These are phyloP conservation scores for Bombus pascuorum DNA, from an alignment of 1,140 invertebrate genomes.

Conservation along the genomic window DNA sequence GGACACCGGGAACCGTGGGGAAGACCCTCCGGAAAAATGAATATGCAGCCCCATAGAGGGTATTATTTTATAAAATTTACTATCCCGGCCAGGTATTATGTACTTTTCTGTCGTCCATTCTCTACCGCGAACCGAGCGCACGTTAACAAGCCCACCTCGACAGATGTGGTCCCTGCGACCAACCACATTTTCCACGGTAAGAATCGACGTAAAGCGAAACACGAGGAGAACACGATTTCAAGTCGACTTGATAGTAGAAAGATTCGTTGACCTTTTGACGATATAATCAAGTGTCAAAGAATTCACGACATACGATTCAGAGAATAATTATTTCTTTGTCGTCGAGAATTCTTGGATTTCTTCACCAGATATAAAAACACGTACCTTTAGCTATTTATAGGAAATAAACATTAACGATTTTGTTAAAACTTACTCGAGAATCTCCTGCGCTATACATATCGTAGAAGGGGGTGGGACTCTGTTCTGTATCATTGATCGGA, in stretches of 20 bases:
- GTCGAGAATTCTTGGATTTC: not conserved
- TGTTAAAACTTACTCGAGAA: too few species aligned
- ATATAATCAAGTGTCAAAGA: not conserved
- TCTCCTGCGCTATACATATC: too few species aligned
- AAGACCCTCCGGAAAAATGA: slow-evolving; percentile 78
- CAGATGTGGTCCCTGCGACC: not conserved
- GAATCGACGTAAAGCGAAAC: not conserved
- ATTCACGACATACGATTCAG: not conserved
- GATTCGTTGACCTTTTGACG: too few species aligned
- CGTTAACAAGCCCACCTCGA: slow-evolving; percentile 16
- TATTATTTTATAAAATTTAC: slow-evolving; percentile 79
- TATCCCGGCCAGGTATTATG: slow-evolving; percentile 65
- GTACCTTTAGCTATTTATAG: not conserved
- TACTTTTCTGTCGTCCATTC: slow-evolving; percentile 50
- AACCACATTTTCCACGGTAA: not conserved
- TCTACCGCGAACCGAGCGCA: slow-evolving; percentile 13
- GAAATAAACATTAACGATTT: too few species aligned
- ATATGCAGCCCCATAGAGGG: slow-evolving; percentile 73
- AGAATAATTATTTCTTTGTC: not conserved
- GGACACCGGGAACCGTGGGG: slow-evolving; percentile 49
- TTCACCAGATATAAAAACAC: too few species aligned
- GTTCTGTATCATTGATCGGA: too few species aligned
- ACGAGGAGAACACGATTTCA: not conserved
- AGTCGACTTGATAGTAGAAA: too few species aligned
- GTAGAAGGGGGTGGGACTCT: too few species aligned